Evolutionary conservation across 2,113 vertebrate genomes (phyloP), one percentile per base, ranked within the genome.

Genomic region (Mus spicilegus): DNA sequence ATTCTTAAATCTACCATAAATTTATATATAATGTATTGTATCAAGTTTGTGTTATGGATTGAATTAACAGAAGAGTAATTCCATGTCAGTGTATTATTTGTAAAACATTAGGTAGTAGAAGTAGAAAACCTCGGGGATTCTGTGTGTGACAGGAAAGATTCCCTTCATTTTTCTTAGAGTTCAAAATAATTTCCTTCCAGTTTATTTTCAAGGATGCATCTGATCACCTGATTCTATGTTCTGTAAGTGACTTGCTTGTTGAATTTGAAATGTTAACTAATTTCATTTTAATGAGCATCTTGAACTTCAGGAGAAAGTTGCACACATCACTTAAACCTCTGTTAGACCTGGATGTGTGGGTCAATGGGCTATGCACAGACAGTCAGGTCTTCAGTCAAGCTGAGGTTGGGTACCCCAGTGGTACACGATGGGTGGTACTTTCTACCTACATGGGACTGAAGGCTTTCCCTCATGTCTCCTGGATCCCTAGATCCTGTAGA

Each of bases 181-280:
- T 91, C 61, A 72, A 92, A 75, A 54, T 73, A 63, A 84, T 61
- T 94, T 89, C 49, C 51, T 75, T 93, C 36, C 54, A 36, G 13
- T 91, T 89, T 33, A 56, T 90, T 93, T 46, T 65, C 2, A 17
- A 91, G 46, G 12, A 78, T 89, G 33, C 28, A 46, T 26, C 10
- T 42, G 33, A 92, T 94, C 87, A 77, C 14, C n/a, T 72, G 33
- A 42, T 91, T 30, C 16, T 69, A 3, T 36, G 17, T 26, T 93
- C 16, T 90, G 7, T 93, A 93, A 95, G 49, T 96, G 78, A 94
- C 61, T 69, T 70, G 9, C 61, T 84, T 73, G 82, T 91, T 96
- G 89, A 94, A 97, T 96, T 94, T 93, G 63, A 96, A 93, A 92
- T 95, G 91, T 63, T 56, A 91, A 17, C 73, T 89, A 49, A 87